Percentiles rank a stretch among this genome's conserved stretches.
phyloP scores from a whole-genome alignment of 2,797 vertebrate genomes.

The Takifugu rubripes region DNA sequence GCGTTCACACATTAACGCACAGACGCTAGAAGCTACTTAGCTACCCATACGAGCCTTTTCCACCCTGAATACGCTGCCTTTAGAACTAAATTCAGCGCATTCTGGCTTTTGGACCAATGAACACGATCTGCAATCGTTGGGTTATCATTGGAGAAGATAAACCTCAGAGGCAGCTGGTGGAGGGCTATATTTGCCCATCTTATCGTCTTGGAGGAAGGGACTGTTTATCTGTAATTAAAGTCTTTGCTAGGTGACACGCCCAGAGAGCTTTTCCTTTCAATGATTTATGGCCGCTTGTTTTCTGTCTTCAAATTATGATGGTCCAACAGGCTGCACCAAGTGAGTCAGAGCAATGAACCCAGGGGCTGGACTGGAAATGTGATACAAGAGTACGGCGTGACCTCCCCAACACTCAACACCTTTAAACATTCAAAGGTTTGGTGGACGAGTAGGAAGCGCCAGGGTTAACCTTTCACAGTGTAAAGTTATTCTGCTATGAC shows the following conservation, averaged over 20 bases:
- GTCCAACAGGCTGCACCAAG: conserved; percentile 32
- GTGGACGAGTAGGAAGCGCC: conserved; percentile 50
- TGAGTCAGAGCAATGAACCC: conserved; percentile 30
- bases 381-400: conserved; percentile 59
- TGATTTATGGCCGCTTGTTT: conserved; percentile 55
- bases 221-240: conserved; percentile 63
- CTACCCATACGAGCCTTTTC: neutral
- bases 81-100: neutral
- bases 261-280: conserved; percentile 40
- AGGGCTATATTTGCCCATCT: conserved; percentile 54
- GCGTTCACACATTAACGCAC: conserved; percentile 34
- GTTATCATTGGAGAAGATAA: conserved; percentile 32
- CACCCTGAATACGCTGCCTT: neutral
- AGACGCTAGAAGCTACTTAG: neutral
- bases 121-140: conserved; percentile 11
- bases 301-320: conserved; percentile 14
- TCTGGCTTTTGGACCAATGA: neutral
- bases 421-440: conserved; percentile 49
- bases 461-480: conserved; percentile 47
- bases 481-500: conserved; percentile 65
- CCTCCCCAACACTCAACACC: conserved; percentile 43
- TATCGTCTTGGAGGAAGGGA: conserved; percentile 51
- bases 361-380: conserved; percentile 36
- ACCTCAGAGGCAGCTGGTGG: conserved; percentile 43
- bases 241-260: conserved; percentile 48